These are phyloP conservation scores for Notodromas monacha DNA, from an alignment of 2,888 invertebrate genomes.

Conservation along the genomic window DNA sequence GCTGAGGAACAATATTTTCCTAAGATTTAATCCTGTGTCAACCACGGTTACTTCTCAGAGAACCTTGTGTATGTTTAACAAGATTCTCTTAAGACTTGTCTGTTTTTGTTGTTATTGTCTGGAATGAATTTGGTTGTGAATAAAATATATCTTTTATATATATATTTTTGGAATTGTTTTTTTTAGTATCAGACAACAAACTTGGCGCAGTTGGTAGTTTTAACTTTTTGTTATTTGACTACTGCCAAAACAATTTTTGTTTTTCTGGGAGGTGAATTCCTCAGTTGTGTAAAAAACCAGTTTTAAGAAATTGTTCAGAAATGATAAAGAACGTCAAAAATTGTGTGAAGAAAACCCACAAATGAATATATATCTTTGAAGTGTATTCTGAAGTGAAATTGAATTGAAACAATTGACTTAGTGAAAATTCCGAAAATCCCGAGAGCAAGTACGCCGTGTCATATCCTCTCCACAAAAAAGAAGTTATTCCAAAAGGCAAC, in stretches of 20 bases:
- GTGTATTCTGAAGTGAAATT: slow-evolving; percentile 4
- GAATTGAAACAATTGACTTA: slow-evolving; percentile 4
- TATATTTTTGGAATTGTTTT: not conserved
- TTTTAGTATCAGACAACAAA: slow-evolving; percentile 1
- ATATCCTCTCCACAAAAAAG: slow-evolving; percentile 1
- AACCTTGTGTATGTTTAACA: slow-evolving; percentile 4
- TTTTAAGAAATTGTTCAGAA: slow-evolving; percentile 4
- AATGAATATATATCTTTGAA: slow-evolving; percentile 1
- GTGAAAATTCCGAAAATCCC: slow-evolving; percentile 4
- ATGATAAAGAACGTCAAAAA: slow-evolving; percentile 1
- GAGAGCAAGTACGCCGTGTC: slow-evolving; percentile 4
- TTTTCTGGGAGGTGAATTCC: slow-evolving; percentile 2
- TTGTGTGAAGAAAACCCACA: not conserved
- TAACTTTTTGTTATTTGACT: slow-evolving; percentile 4
- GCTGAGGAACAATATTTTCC: slow-evolving; percentile 4
- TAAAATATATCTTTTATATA: slow-evolving; percentile 4
- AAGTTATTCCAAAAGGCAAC: slow-evolving; percentile 4
- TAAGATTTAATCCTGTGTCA: slow-evolving; percentile 2
- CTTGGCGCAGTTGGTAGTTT: slow-evolving; percentile 4
- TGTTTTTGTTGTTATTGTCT: slow-evolving; percentile 1
- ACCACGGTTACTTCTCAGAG: slow-evolving; percentile 4
- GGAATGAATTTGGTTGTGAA: slow-evolving; percentile 1
- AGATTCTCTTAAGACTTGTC: slow-evolving; percentile 4
- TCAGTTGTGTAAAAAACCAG: slow-evolving; percentile 4
- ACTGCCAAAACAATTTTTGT: slow-evolving; percentile 1